phyloP scores from a whole-genome alignment of 2,113 vertebrate genomes.

The Neogobius melanostomus region DNA sequence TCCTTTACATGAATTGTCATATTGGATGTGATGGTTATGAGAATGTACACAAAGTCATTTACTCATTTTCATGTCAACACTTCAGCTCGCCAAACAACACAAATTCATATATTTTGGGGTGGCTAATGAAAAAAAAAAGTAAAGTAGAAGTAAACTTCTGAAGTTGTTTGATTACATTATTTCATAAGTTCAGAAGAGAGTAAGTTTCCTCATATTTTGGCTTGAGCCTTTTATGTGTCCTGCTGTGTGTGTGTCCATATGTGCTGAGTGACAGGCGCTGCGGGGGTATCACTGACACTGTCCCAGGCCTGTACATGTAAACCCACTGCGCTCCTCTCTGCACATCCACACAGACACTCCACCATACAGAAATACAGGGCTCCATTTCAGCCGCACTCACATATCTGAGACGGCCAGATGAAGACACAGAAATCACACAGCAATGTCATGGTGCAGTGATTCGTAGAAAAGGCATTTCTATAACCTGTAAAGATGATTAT shows the following conservation, averaged over 20 bases:
- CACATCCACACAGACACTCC: conserved; percentile 45
- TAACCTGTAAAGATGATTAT: no score
- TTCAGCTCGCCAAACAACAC: conserved; percentile 7
- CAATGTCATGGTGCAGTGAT: not conserved
- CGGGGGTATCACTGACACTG: conserved; percentile 82
- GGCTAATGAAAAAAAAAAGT: conserved; percentile 3
- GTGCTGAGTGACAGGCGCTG: conserved; percentile 72
- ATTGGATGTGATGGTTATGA: conserved; percentile 18
- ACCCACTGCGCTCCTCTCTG: conserved; percentile 63
- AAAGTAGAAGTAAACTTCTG: no score
- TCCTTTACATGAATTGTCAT: no score
- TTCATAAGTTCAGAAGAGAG: no score
- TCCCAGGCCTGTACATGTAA: conserved; percentile 76
- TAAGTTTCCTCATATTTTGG: no score
- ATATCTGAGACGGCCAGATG: not conserved
- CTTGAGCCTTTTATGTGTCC: not conserved
- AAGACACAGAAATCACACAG: not conserved
- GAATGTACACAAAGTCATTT: conserved; percentile 15
- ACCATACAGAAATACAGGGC: conserved; percentile 1
- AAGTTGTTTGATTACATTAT: no score
- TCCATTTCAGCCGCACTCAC: not conserved
- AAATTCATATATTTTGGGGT: conserved; percentile 13
- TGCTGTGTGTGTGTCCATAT: conserved; percentile 32
- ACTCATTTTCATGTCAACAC: conserved; percentile 25
- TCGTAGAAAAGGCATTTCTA: no score